These are phyloP conservation scores for Brachionus angularis DNA, from an alignment of 1,140 invertebrate genomes.

Conservation along the genomic window DNA sequence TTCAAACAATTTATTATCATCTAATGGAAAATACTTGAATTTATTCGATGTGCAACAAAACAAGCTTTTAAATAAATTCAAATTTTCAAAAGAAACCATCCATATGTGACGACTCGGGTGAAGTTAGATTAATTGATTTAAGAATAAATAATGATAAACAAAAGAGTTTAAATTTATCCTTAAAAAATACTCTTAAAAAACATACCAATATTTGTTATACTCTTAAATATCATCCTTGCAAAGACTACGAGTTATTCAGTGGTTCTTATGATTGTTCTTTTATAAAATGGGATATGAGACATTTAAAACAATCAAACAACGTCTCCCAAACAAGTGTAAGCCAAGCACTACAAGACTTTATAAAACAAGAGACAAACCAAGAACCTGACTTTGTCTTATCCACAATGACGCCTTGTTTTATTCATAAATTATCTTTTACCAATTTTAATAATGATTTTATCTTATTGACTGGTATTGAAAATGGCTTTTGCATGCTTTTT, in stretches of 20 bases:
- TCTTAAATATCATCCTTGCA: not conserved
- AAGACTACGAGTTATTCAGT: constrained; percentile 18
- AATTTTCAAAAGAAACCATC: constrained; percentile 4
- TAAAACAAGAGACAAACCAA: not conserved
- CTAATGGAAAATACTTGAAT: constrained; percentile 10
- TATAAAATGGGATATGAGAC: constrained; percentile 22
- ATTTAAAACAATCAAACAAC: not conserved
- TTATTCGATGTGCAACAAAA: not conserved
- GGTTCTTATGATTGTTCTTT: constrained; percentile 21
- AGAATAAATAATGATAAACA: not conserved
- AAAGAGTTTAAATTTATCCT: not conserved
- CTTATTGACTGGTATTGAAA: constrained; percentile 1
- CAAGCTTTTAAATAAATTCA: constrained; percentile 27
- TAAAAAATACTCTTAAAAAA: constrained; percentile 1
- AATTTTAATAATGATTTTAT: not conserved
- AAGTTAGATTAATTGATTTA: not conserved
- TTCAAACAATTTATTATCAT: not conserved
- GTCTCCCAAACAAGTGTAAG: not conserved
- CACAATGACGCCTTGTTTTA: constrained; percentile 10
- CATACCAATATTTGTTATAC: constrained; percentile 11
- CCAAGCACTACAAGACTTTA: constrained; percentile 2
- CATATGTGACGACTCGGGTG: not conserved
- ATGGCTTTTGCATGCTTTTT: constrained; percentile 2
- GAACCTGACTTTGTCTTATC: constrained; percentile 1
- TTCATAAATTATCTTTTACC: constrained; percentile 2